Conservation (phyloP, 2,113 vertebrate species). For the Pollachius pollachius region DNA sequence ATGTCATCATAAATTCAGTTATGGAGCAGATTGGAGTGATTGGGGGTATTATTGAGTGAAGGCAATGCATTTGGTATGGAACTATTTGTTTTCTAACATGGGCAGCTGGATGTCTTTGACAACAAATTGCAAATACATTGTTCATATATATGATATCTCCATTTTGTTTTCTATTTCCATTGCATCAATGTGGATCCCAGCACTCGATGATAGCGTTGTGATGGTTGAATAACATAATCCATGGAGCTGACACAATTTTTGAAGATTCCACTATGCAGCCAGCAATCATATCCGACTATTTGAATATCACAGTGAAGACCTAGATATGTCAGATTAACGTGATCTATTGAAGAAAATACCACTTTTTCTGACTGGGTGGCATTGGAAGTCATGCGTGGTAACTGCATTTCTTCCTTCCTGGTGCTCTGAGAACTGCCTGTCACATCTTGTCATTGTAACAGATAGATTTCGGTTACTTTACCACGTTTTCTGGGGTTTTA, state of each 20-base stretch:
- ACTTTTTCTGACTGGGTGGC: slow-evolving; percentile 13
- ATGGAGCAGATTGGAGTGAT: not conserved
- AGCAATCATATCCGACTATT: not conserved
- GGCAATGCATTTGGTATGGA: not conserved
- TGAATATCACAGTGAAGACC: slow-evolving; percentile 20
- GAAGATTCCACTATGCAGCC: no score
- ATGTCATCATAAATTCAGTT: not conserved
- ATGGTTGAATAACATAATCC: not conserved
- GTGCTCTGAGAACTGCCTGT: slow-evolving; percentile 18
- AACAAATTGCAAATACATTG: not conserved
- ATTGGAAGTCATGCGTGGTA: slow-evolving; percentile 6
- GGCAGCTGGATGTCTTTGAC: not conserved
- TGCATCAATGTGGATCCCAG: not conserved
- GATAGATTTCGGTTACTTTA: no score
- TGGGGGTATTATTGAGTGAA: not conserved
- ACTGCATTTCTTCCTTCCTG: slow-evolving; percentile 12
- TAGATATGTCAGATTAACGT: slow-evolving; percentile 35
- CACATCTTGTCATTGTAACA: slow-evolving; percentile 18
- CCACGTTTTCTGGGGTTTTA: no score
- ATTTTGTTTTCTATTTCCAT: not conserved
- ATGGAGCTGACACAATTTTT: not conserved
- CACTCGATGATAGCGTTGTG: not conserved
- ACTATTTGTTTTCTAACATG: not conserved
- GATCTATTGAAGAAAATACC: slow-evolving; percentile 16
- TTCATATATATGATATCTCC: not conserved